Evolutionary conservation across 1,140 invertebrate genomes (phyloP), one percentile per base, ranked within the genome.

Genomic region (Piezodorus guildinii): DNA sequence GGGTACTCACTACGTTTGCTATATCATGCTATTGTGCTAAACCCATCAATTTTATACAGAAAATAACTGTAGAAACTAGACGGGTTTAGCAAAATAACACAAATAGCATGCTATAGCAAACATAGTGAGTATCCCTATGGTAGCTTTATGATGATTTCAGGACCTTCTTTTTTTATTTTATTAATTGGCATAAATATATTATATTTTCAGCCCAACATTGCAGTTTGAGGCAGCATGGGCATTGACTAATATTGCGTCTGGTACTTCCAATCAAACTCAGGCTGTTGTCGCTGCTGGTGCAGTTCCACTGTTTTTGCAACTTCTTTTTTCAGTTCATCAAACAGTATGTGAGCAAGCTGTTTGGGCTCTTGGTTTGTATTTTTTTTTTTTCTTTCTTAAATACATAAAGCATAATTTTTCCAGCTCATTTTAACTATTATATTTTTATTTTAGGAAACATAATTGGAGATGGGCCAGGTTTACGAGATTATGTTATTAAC

Each of bases 171-270:
- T 23, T 27, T 27, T 59, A 39, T 34, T 34, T n/a, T n/a, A n/a
- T n/a, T n/a, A n/a, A n/a, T n/a, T n/a, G n/a, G n/a, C 23, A 39
- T 17, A 3, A 21, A 2, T 19, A 54, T 21, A 19, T 9, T 58
- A 62, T 71, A 64, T 72, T 73, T n/a, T 60, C 73, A 94, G 93
- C 74, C 89, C 94, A 51, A 85, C 86, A 62, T 77, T 99, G 66
- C 96, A 99, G 77, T 99, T 99, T 77, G 96, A 99, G 80, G 94
- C 96, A 66, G 94, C 96, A 16, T 99, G 96, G 96, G 96, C 96
- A 56, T 78, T 99, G 65, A 99, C 96, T 68, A 99, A 99, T 74
- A 99, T 99, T 72, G 96, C 96, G 4, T 96, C 92, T 60, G 96
- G 96, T 60, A 98, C 93, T 52, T 95, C 94, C 0, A 80, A 83